Evolutionary conservation across 1,140 invertebrate genomes (phyloP).

Genomic region (Aradophagus sp.): DNA sequence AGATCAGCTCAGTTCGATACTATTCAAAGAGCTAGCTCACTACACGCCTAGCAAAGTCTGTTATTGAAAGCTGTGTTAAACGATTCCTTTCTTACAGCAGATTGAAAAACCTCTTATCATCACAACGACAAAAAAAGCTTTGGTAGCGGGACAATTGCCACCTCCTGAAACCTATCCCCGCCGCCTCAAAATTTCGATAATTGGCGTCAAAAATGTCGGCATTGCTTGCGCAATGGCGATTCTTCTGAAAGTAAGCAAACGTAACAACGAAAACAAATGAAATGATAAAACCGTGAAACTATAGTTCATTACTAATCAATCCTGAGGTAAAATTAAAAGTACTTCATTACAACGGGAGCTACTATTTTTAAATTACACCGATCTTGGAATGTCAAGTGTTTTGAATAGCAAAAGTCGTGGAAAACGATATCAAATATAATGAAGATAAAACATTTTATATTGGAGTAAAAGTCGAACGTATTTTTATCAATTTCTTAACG

Average conservation of each 20-base stretch:
- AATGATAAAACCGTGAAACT: no score
- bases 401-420: no score
- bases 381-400: no score
- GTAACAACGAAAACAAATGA: neutral
- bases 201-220: constrained; percentile 65
- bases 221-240: constrained; percentile 66
- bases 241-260: constrained; percentile 62
- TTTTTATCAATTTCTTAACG: no score
- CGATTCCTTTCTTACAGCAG: constrained; percentile 44
- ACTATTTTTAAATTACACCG: no score
- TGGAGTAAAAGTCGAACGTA: no score
- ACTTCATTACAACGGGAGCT: neutral
- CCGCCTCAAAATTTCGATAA: constrained; percentile 64
- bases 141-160: constrained; percentile 63
- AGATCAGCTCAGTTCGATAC: constrained; percentile 45
- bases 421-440: no score
- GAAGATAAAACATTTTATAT: no score
- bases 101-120: constrained; percentile 51
- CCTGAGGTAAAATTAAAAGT: no score
- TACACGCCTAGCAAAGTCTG: constrained; percentile 20
- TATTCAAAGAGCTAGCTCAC: constrained; percentile 36
- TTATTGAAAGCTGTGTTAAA: constrained; percentile 51
- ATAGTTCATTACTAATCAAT: no score
- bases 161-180: constrained; percentile 62
- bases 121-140: constrained; percentile 67